These are phyloP conservation scores for Ptychodera flava DNA, from an alignment of 35 echinoderm and acorn worm species.

Conservation along the genomic window DNA sequence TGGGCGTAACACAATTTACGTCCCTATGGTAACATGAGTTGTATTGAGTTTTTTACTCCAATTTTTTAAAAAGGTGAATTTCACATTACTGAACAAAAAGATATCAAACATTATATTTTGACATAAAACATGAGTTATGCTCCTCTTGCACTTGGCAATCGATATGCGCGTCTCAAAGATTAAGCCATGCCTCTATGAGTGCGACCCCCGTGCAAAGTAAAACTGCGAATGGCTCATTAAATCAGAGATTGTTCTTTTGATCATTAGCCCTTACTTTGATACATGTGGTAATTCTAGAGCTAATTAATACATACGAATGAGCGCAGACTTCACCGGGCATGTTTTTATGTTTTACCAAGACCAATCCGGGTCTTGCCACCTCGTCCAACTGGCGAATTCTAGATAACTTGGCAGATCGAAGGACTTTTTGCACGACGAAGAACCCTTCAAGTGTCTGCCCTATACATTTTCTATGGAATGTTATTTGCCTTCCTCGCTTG, in stretches of 20 bases:
- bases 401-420: constrained; percentile 39
- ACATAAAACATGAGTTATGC: too few species aligned
- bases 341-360: constrained; percentile 58
- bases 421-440: constrained; percentile 25
- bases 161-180: constrained; percentile 61
- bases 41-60: too few species aligned
- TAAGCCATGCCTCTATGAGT: constrained; percentile 50
- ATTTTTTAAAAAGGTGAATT: too few species aligned
- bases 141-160: too few species aligned
- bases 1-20: too few species aligned
- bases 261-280: constrained; percentile 35
- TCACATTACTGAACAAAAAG: too few species aligned
- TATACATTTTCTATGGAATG: constrained; percentile 73
- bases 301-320: constrained; percentile 54
- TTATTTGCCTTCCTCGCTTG: constrained; percentile 69
- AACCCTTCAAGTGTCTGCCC: constrained; percentile 60
- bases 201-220: constrained; percentile 20
- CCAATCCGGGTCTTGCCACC: constrained; percentile 18
- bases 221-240: constrained; percentile 51
- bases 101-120: too few species aligned
- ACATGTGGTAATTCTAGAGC: constrained; percentile 84
- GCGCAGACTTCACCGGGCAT: constrained; percentile 55
- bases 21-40: too few species aligned
- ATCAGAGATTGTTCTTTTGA: constrained; percentile 44
- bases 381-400: constrained; percentile 22